Evolutionary conservation across 2,888 invertebrate genomes (phyloP), one percentile per base, ranked within the genome.

Genomic region (Synergus laeviventris): DNA sequence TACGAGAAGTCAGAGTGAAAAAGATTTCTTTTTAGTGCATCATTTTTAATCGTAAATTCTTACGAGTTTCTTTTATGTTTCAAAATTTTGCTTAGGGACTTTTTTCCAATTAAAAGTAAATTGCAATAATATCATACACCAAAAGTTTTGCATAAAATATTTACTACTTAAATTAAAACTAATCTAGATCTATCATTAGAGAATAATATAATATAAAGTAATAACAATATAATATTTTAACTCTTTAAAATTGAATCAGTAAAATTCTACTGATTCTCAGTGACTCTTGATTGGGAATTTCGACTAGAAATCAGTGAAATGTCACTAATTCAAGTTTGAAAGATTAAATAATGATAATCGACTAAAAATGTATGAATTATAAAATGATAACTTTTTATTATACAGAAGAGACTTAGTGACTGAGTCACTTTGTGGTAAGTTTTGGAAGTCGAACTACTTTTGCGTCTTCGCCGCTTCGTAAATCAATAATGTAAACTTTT

Each of bases 401-500:
- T 1, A 3, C 31, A 31, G 45, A 5, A 42, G 14, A 8, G 12
- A 9, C 16, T 24, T 42, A 7, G 2, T 21, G 2, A 9, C 14
- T 14, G 1, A 42, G 1, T 70, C 49, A 31, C n/a, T 49, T 70
- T 18, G 49, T n/a, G 1, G 31, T 9, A 31, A 49, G 45, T n/a
- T 70, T 70, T 11, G 70, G 70, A 31, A 70, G n/a, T 74, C 78
- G 31, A 60, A 66, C 78, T 86, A 81, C 79, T 85, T 85, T 77
- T 87, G 87, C 73, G 86, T 84, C 62, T 31, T 70, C 70, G 11
- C 66, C 66, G 42, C 45, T 45, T 31, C 70, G 24, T 12, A 70
- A 49, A n/a, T 70, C 70, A 49, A 70, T 70, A 16, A 70, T 70
- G 31, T 70, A 70, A 49, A 70, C 70, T 70, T 49, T n/a, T 31